Base-by-base conservation (phyloP, 2,888 invertebrate genomes). In the Metallyticus violacea region DNA sequence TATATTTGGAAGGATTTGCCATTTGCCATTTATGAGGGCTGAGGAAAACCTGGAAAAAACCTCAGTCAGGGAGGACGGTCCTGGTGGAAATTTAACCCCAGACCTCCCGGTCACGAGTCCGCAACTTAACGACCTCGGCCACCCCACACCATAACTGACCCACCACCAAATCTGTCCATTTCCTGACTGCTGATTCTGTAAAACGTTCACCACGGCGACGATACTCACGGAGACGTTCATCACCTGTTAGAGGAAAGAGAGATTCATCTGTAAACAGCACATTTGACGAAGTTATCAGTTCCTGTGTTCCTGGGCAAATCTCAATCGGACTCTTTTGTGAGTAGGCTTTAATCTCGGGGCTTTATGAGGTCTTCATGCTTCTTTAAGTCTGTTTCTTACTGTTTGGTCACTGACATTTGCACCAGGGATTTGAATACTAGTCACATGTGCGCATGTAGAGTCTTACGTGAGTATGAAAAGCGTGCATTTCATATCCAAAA, bases 261-360 rank as follows among this genome's bases (percentile, higher is more conserved):
- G 86, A 82, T 80, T 86, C 83, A 80, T 86, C 77, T 81, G 89
- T 86, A 85, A 88, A 87, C 81, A 83, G 86, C 29, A 82, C 77
- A 25, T 85, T 77, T 26, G 79, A 7, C 62, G 25, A 82, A 25
- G n/a, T 25, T 79, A 25, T 26, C 40, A 82, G 15, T 82, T 82
- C 82, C 82, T 82, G 26, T 82, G 62, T 82, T 82, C 62, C 62
- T 82, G n/a, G 3, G 25, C 82, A 83, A 83, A 76, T 83, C 83
- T 26, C 28, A 26, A 1, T 76, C 26, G 25, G 6, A 15, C 9
- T 25, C 3, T 26, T 2, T 7, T 22, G 4, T 22, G 22, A 30
- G 62, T 9, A 27, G 26, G 76, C 7, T 2, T 7, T 6, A 83
- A 26, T 26, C 62, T 83, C 7, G 22, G 9, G 22, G 30, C 62